Evolutionary conservation across 2,113 vertebrate genomes (phyloP).

Genomic region (Falcunculus frontatus): DNA sequence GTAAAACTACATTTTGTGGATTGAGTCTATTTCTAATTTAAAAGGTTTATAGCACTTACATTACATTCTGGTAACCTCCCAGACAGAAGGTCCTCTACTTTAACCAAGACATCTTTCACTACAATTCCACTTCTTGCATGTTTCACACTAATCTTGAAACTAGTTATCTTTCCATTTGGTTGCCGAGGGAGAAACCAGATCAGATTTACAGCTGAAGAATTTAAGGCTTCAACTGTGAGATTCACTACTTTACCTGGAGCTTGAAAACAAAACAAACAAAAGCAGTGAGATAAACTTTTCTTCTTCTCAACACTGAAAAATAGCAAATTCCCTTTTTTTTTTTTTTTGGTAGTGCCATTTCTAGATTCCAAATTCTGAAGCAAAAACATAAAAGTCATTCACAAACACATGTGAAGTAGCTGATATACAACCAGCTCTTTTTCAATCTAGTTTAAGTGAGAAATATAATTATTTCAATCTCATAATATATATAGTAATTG

Average conservation of each 20-base stretch:
- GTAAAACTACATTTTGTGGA: background rate
- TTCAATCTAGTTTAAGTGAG: background rate
- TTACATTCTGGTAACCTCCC: conserved; percentile 91
- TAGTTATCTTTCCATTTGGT: conserved; percentile 95
- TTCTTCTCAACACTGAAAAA: background rate
- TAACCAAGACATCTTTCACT: conserved; percentile 84
- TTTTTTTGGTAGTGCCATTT: background rate
- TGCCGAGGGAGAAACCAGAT: conserved; percentile 92
- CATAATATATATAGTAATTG: background rate
- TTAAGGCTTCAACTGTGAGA: conserved; percentile 86
- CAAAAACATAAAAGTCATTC: background rate
- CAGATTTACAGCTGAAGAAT: conserved; percentile 86
- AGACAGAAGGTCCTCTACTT: conserved; percentile 88
- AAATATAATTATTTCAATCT: background rate
- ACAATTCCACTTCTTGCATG: conserved; percentile 85
- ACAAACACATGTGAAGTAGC: background rate
- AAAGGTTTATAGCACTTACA: conserved; percentile 70
- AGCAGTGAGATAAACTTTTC: background rate
- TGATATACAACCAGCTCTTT: background rate
- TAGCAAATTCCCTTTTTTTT: background rate
- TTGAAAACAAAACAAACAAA: conserved; percentile 62
- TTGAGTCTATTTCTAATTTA: background rate
- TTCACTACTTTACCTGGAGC: conserved; percentile 94
- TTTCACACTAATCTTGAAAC: conserved; percentile 92
- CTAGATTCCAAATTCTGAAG: background rate